Conservation (phyloP, 92 coral and sea anemone genomes). For the Bergia sp. region DNA sequence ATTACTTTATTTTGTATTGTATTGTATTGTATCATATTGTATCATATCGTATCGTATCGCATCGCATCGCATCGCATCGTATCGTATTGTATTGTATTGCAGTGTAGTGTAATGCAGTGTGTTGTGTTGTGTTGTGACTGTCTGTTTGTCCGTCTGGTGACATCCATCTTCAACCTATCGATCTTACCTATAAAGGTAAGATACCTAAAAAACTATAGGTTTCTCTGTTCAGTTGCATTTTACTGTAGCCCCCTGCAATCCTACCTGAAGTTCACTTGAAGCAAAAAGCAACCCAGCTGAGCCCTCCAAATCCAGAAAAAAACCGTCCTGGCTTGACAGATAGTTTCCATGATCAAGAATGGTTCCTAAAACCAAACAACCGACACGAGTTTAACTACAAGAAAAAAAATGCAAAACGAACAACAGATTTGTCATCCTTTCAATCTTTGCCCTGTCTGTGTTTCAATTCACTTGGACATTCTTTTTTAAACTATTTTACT, state of each 20-base stretch:
- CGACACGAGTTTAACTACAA: background rate
- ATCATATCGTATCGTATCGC: no score
- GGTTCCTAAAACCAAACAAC: conserved; percentile 58
- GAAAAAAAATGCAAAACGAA: background rate
- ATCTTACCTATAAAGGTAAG: background rate
- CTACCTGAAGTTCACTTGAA: conserved; percentile 69
- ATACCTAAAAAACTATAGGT: background rate
- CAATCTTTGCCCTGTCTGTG: no score
- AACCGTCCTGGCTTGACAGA: conserved; percentile 65
- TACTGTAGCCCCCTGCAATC: background rate
- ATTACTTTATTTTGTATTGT: no score
- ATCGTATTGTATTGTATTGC: no score
- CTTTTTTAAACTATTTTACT: no score
- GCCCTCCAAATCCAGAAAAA: conserved; percentile 72
- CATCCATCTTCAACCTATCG: background rate
- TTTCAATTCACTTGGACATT: no score
- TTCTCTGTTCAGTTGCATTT: background rate
- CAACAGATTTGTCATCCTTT: no score
- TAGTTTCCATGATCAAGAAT: conserved; percentile 86
- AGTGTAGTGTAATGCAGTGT: no score
- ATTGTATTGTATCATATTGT: no score
- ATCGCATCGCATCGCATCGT: background rate
- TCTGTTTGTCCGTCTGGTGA: background rate
- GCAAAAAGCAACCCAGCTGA: conserved; percentile 84
- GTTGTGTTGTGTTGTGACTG: background rate